These are phyloP conservation scores for Orthonyx spaldingii DNA, from an alignment of 2,113 vertebrate species.

Conservation along the genomic window DNA sequence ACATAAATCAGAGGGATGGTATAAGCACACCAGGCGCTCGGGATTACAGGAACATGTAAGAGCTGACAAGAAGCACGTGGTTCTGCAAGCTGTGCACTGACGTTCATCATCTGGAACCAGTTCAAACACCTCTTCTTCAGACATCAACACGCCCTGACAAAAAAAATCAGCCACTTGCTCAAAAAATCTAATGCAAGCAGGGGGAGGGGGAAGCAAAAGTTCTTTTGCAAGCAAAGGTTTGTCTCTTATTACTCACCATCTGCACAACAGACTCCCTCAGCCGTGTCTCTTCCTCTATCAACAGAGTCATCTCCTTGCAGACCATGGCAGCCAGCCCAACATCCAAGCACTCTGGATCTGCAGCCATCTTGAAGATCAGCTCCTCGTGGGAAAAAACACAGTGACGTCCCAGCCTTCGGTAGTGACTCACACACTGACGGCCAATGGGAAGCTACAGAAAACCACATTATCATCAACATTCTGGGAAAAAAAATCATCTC, in stretches of 20 bases:
- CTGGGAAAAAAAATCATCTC: neutral
- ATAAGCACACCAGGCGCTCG: slow-evolving; percentile 89
- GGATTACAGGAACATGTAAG: slow-evolving; percentile 93
- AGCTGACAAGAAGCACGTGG: slow-evolving; percentile 96
- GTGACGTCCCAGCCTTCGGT: slow-evolving; percentile 88
- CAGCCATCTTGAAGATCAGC: slow-evolving; percentile 97
- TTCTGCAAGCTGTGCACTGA: slow-evolving; percentile 93
- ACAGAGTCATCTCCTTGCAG: slow-evolving; percentile 87
- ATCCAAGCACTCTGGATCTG: slow-evolving; percentile 92
- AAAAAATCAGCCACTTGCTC: neutral
- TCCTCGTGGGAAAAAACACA: slow-evolving; percentile 98
- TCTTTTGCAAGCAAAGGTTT: neutral
- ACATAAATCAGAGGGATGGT: slow-evolving; percentile 86
- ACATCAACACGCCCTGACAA: slow-evolving; percentile 86
- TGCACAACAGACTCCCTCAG: slow-evolving; percentile 84
- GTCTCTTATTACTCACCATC: slow-evolving; percentile 73
- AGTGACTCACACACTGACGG: slow-evolving; percentile 94
- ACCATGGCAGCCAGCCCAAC: slow-evolving; percentile 95
- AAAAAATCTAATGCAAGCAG: neutral
- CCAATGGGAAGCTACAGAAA: slow-evolving; percentile 82
- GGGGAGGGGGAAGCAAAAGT: neutral
- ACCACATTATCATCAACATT: neutral
- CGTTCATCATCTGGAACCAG: slow-evolving; percentile 95
- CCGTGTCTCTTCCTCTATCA: slow-evolving; percentile 91
- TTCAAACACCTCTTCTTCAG: slow-evolving; percentile 96